Evolutionary conservation across 2,797 vertebrate genomes (phyloP).

Genomic region (Coregonus sp.): DNA sequence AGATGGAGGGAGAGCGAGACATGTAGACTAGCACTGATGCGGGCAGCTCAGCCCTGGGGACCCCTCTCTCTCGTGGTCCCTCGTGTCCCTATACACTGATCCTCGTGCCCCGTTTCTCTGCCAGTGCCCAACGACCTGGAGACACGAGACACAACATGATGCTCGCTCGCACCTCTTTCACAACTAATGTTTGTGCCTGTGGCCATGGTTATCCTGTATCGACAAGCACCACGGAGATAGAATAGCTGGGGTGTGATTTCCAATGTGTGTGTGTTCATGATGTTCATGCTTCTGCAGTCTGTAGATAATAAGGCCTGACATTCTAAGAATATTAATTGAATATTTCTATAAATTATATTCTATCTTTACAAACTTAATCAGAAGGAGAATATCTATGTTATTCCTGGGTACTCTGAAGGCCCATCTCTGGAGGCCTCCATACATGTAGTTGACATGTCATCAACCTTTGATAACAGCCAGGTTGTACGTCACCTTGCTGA

Average conservation of each 20-base stretch:
- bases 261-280: not conserved
- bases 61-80: not conserved
- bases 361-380: not conserved
- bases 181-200: slow-evolving; percentile 1
- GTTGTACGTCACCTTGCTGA: too few species aligned
- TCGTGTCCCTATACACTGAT: not conserved
- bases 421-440: not conserved
- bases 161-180: not conserved
- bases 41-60: not conserved
- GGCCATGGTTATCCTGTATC: not conserved
- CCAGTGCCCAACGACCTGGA: not conserved
- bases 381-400: not conserved
- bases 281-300: not conserved
- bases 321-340: not conserved
- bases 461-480: too few species aligned
- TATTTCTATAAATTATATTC: not conserved
- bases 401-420: not conserved
- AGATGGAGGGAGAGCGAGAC: not conserved
- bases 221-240: slow-evolving; percentile 25
- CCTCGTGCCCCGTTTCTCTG: not conserved
- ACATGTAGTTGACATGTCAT: too few species aligned
- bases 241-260: not conserved
- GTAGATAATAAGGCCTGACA: not conserved
- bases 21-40: not conserved
- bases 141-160: not conserved